Percentiles rank a stretch among this genome's conserved stretches.
Conservation (phyloP, 2,888 invertebrate genomes). For the Lepidocyrtoides sp. region DNA sequence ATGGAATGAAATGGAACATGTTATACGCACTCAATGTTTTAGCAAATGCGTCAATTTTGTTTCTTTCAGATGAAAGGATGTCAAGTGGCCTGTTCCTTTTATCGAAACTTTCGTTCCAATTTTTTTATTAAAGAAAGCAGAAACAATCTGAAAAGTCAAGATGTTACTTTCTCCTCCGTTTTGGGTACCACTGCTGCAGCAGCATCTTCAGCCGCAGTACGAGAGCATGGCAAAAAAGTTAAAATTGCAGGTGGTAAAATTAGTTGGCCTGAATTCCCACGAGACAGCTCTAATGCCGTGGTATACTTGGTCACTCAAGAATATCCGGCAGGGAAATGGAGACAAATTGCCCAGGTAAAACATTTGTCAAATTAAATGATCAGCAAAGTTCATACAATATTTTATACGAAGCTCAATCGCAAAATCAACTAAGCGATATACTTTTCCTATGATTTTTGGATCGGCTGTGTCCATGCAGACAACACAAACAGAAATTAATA, state of each 20-base stretch:
- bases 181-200: slow-evolving; percentile 66
- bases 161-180: slow-evolving; percentile 1
- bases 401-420: neutral
- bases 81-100: slow-evolving; percentile 91
- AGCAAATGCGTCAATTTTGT: too few relatives aligned
- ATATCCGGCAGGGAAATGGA: slow-evolving; percentile 86
- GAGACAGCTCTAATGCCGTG: slow-evolving; percentile 85
- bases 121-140: too few relatives aligned
- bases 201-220: too few relatives aligned
- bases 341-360: slow-evolving; percentile 86
- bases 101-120: slow-evolving; percentile 86
- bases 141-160: slow-evolving; percentile 56
- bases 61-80: too few relatives aligned
- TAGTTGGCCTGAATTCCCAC: slow-evolving; percentile 87
- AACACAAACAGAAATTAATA: slow-evolving; percentile 80
- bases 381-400: too few relatives aligned
- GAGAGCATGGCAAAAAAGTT: slow-evolving; percentile 87
- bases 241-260: slow-evolving; percentile 87
- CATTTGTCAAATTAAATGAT: too few relatives aligned
- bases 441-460: slow-evolving; percentile 34
- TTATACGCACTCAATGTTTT: too few relatives aligned
- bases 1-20: too few relatives aligned
- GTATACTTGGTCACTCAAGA: slow-evolving; percentile 92
- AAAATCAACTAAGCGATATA: neutral
- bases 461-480: slow-evolving; percentile 73